Evolutionary conservation across 2,113 vertebrate species (phyloP).

Genomic region (Morone chrysops): DNA sequence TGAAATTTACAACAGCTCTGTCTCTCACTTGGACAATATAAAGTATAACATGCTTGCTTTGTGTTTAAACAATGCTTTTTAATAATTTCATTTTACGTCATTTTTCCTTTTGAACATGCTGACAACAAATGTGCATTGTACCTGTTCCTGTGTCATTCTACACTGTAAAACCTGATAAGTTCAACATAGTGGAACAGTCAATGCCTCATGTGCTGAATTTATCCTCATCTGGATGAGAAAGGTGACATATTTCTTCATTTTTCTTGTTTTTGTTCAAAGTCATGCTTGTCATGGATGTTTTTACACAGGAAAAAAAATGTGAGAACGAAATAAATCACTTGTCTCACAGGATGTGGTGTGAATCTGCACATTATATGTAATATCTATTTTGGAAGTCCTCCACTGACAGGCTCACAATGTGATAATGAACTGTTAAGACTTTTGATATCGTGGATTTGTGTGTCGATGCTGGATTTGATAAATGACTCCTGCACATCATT

Average conservation of each 20-base stretch:
- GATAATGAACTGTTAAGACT: conserved; percentile 23
- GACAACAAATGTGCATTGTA: not conserved
- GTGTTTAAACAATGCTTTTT: not conserved
- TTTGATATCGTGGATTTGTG: not conserved
- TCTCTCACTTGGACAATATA: not conserved
- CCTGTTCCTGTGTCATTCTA: not conserved
- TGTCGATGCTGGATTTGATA: not conserved
- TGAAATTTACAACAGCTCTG: not conserved
- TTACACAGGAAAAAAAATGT: not conserved
- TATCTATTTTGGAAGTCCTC: conserved; percentile 24
- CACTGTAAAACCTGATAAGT: conserved; percentile 1
- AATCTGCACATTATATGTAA: not conserved
- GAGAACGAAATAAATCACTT: conserved; percentile 3
- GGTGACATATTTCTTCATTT: no score
- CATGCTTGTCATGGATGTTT: not conserved
- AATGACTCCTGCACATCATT: not conserved
- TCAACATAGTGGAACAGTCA: conserved; percentile 8
- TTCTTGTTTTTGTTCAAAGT: not conserved
- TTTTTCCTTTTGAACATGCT: not conserved
- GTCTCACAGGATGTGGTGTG: not conserved
- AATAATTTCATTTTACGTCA: not conserved
- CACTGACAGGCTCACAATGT: conserved; percentile 3
- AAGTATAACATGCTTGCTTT: not conserved
- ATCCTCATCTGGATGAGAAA: not conserved
- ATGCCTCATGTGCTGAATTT: not conserved